Evolutionary conservation across 53 echinoderm and acorn worm genomes (phyloP), one percentile per base, ranked within the genome.

Genomic region (Holothuria leucospilota): DNA sequence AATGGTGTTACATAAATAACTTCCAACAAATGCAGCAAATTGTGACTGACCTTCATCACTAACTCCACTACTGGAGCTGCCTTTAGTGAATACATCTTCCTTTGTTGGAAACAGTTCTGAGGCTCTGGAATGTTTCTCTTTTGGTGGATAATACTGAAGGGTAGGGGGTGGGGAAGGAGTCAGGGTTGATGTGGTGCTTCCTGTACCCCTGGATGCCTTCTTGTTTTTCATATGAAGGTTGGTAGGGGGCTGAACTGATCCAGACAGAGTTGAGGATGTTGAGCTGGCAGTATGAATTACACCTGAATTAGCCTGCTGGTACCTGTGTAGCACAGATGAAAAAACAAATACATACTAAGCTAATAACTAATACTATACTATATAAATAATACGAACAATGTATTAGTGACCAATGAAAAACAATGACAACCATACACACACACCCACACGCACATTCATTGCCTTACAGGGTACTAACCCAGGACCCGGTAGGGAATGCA

Each of bases 41-140:
- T 56, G 18, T 25, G 0, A 75, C 92, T 91, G 51, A 96, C 96
- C 96, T 87, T 96, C 96, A 91, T 96, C 96, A 93, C 96, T 96
- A 63, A 96, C 90, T 25, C 96, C 94, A 63, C 94, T 94, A 51
- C 96, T 96, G 14, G 94, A 93, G 23, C 92, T 94, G 15, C 72
- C 78, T 86, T 89, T 96, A 2, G 10, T 51, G 2, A 62, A 66
- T 3, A 77, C 63, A 42, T 25, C 56, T 15, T 66, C 25, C 24
- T 46, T 66, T n/a, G 64, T 67, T 8, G 80, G 39, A n/a, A 15
- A n/a, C 2, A 25, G 6, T 52, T n/a, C 75, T 49, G 26, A 23
- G 2, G 3, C 24, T 8, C 28, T 26, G 27, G 30, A 27, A 5
- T 30, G 27, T 25, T 52, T 30, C n/a, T 56, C 56, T 18, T 56